Evolutionary conservation across 1,140 invertebrate species (phyloP), one percentile per base, ranked within the genome.

Genomic region (Phymorhynchus buccinoides): DNA sequence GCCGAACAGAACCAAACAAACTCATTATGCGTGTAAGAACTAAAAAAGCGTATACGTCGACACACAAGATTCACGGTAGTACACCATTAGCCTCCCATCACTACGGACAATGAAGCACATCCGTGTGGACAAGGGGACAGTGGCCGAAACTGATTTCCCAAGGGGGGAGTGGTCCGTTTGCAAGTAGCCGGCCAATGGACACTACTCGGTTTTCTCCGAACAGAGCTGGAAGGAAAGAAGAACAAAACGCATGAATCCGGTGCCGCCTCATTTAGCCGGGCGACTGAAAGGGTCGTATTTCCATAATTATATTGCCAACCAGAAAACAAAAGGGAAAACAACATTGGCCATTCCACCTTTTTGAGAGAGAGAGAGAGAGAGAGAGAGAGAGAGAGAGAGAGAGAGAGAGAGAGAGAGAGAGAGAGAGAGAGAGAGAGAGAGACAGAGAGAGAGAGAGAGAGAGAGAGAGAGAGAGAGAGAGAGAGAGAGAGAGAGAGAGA

Each of bases 301-400:
- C 56, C 56, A 62, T n/a, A n/a, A n/a, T n/a, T n/a, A n/a, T 62
- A 62, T 62, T 62, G 56, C 56, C 16, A 62, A 62, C 44, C 44
- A 48, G 56, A 62, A 62, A 62, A 27, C n/a, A n/a, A n/a, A n/a
- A n/a, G n/a, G n/a, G n/a, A n/a, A n/a, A n/a, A n/a, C n/a, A n/a
- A n/a, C 7, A 7, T 22, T 7, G 18, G 56, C 7, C 7, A 22
- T 7, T 22, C 56, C 7, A 27, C 56, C 56, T n/a, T n/a, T n/a
- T n/a, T n/a, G n/a, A n/a, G n/a, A n/a, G n/a, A n/a, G n/a, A n/a
- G n/a, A n/a, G n/a, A n/a, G n/a, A n/a, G n/a, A n/a, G n/a, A n/a
- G n/a, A n/a, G n/a, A n/a, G n/a, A n/a, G n/a, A n/a, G n/a, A n/a
- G n/a, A n/a, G n/a, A n/a, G n/a, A n/a, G n/a, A n/a, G n/a, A n/a